phyloP scores from a whole-genome alignment of 2,113 vertebrate species.

The Lagopus muta region DNA sequence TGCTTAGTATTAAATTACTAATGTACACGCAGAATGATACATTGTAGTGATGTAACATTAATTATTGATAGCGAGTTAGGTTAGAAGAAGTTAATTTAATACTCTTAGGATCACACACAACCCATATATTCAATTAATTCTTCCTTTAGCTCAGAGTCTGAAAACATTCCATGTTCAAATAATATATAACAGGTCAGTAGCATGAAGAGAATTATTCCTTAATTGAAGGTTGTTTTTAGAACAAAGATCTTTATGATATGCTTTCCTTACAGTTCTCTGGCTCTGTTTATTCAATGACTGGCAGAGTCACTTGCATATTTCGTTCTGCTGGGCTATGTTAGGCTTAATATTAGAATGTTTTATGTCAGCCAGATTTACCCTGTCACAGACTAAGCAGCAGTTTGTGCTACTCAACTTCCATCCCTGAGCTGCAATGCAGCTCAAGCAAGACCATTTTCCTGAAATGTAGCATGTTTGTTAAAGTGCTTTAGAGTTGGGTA shows the following conservation, averaged over 20 bases:
- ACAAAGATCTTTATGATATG: accelerated
- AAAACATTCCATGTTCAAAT: neutral
- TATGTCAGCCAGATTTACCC: neutral
- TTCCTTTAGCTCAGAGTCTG: neutral
- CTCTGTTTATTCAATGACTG: neutral
- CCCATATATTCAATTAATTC: neutral
- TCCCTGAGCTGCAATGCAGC: neutral
- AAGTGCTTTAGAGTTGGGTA: neutral
- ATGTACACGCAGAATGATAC: neutral
- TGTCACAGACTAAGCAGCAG: neutral
- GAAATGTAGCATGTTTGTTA: neutral
- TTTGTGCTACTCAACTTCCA: neutral
- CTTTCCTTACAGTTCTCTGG: neutral
- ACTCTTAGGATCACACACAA: neutral
- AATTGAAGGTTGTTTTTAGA: neutral
- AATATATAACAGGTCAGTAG: neutral
- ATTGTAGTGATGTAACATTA: neutral
- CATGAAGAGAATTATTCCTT: neutral
- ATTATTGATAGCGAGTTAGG: neutral
- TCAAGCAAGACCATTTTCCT: neutral
- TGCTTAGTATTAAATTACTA: conserved; percentile 1
- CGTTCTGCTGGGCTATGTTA: neutral
- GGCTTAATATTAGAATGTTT: neutral
- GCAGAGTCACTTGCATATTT: neutral
- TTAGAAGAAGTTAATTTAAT: conserved; percentile 24